Base-by-base conservation (phyloP, 2,797 vertebrate genomes). In the Botia almorhae region DNA sequence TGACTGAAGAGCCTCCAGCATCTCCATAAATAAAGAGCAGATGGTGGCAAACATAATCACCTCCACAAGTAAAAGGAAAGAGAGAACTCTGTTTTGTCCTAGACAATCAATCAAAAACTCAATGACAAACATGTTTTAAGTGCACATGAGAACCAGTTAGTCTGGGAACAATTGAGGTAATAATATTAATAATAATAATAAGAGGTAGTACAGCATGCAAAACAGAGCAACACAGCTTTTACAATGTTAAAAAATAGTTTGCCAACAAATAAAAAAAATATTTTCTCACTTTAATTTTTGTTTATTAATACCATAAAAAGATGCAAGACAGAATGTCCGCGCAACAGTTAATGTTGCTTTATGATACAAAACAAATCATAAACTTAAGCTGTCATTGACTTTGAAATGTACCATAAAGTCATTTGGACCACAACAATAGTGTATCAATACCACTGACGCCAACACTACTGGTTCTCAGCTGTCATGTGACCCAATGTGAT, bases 21-120 rank as follows among this genome's bases (percentile, higher is more conserved):
- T 77, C 39, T 71, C 64, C 64, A 82, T 74, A 67, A 85, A 78
- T 81, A 84, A 55, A 85, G 82, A 83, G 63, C 84, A 87, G 81
- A 86, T 82, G 87, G 80, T 39, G 39, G 76, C 83, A 86, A 74
- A 78, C 69, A 82, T 65, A 43, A 55, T 53, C 69, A 56, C 76
- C 68, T 29, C 36, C n/a, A 63, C 14, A 16, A 26, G 14, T 46
- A 10, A 29, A 36, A 77, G 39, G 3, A 43, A 63, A 50, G 11
- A 7, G 7, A 10, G 61, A 33, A 19, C 16, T 29, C 29, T 55
- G 67, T 61, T 29, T 72, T 21, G 29, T 73, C 33, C 74, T 14
- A 69, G 4, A 58, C 19, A 21, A 75, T 80, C 73, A 82, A 77
- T 69, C 29, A 74, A 39, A 60, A 16, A 14, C n/a, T 56, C 70